Percentiles rank a stretch among this genome's conserved stretches.
phyloP scores from a whole-genome alignment of 2,113 vertebrate genomes.

The Xenotilapia flavipinnis region DNA sequence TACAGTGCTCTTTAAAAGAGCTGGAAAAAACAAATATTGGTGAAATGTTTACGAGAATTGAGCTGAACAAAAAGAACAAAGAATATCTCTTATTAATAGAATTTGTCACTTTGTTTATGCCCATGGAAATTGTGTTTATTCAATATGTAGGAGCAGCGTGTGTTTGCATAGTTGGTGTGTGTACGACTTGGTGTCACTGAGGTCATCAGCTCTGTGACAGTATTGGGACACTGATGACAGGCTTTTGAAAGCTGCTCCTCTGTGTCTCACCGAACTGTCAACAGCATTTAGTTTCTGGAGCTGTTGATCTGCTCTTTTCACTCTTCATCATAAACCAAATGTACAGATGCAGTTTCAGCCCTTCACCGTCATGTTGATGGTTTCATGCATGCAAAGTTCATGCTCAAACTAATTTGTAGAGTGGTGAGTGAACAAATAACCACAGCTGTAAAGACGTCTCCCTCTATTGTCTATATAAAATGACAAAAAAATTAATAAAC shows the following conservation, averaged over 20 bases:
- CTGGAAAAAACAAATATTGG: neutral
- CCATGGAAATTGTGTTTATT: neutral
- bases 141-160: neutral
- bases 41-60: neutral
- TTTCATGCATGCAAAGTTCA: neutral
- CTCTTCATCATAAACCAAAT: conserved; percentile 3
- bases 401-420: neutral
- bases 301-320: conserved; percentile 22
- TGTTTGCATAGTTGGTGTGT: conserved; percentile 19
- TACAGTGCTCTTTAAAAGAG: neutral
- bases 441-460: neutral
- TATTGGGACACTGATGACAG: conserved; percentile 18
- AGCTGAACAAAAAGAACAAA: neutral
- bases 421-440: neutral
- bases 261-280: conserved; percentile 46
- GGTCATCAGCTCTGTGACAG: conserved; percentile 24
- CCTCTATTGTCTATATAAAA: neutral
- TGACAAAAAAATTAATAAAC: neutral
- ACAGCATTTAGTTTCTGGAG: conserved; percentile 46
- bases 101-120: neutral
- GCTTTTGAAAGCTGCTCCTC: conserved; percentile 14
- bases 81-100: neutral
- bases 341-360: neutral
- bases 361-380: neutral
- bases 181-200: conserved; percentile 23